Percentiles rank a stretch among this genome's conserved stretches.
Conservation (phyloP, 2,797 vertebrate species). For the Spinus pinus region DNA sequence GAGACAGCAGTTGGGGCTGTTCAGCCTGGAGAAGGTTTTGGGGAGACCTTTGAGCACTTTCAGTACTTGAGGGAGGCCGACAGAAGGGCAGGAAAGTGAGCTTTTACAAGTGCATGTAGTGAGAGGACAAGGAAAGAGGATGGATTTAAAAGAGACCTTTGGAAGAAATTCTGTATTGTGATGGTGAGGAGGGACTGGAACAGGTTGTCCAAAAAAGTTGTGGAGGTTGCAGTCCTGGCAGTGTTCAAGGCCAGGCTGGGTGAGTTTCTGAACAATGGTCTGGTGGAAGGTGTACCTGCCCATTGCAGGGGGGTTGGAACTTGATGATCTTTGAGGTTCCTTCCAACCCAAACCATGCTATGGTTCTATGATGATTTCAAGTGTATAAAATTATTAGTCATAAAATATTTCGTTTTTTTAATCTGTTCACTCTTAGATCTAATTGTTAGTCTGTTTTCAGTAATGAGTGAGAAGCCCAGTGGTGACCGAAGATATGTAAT, state of each 20-base stretch:
- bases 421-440: not conserved
- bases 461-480: not conserved
- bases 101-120: not conserved
- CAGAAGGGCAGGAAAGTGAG: no score
- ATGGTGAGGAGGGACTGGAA: not conserved
- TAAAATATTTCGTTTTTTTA: not conserved
- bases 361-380: not conserved
- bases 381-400: slow-evolving; percentile 4
- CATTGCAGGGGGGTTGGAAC: rapidly evolving
- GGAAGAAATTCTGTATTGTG: not conserved
- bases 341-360: not conserved
- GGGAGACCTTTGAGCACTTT: not conserved
- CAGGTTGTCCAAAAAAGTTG: not conserved
- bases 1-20: no score
- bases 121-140: not conserved
- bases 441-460: slow-evolving; percentile 47
- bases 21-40: not conserved
- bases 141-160: not conserved
- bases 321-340: not conserved
- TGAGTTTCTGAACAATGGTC: not conserved
- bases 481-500: slow-evolving; percentile 12
- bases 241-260: not conserved
- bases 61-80: not conserved
- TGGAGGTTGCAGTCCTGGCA: not conserved
- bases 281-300: not conserved